Percentiles rank a stretch among this genome's conserved stretches.
These are phyloP conservation scores for Melipona bicolor DNA, from an alignment of 2,888 invertebrate species.

Conservation along the genomic window DNA sequence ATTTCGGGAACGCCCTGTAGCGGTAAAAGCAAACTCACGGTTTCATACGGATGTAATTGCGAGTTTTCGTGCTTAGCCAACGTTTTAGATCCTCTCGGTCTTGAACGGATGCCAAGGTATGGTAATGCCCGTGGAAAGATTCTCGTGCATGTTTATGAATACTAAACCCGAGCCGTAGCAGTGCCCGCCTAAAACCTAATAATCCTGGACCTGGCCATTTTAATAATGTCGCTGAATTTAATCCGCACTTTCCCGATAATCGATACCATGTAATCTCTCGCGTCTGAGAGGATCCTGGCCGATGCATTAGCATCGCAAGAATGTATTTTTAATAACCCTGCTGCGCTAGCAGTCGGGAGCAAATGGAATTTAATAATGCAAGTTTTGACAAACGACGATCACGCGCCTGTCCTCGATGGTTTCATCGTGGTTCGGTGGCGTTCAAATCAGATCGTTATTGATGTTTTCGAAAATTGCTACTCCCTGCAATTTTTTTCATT, in stretches of 20 bases:
- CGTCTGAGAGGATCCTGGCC: constrained; percentile 12
- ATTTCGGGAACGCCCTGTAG: no score
- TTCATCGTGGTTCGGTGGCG: background rate
- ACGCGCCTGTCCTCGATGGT: background rate
- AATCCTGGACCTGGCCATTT: constrained; percentile 30
- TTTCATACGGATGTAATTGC: background rate
- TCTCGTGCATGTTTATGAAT: constrained; percentile 14
- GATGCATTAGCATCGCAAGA: constrained; percentile 48
- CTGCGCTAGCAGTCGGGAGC: background rate
- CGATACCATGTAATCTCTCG: constrained; percentile 55
- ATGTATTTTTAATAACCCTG: constrained; percentile 45
- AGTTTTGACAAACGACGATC: constrained; percentile 14
- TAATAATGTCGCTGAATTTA: constrained; percentile 60
- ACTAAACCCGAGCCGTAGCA: constrained; percentile 14
- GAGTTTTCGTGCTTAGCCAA: background rate
- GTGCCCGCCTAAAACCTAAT: constrained; percentile 31
- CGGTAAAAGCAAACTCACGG: background rate
- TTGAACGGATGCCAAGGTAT: background rate
- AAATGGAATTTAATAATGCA: constrained; percentile 49
- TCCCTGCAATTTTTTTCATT: no score
- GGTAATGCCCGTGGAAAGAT: constrained; percentile 6
- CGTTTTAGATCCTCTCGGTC: background rate
- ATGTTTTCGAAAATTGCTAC: background rate
- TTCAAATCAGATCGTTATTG: no score
- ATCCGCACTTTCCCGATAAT: constrained; percentile 64